Evolutionary conservation across 2,888 invertebrate species (phyloP), one percentile per base, ranked within the genome.

Genomic region (Meloe dianella): DNA sequence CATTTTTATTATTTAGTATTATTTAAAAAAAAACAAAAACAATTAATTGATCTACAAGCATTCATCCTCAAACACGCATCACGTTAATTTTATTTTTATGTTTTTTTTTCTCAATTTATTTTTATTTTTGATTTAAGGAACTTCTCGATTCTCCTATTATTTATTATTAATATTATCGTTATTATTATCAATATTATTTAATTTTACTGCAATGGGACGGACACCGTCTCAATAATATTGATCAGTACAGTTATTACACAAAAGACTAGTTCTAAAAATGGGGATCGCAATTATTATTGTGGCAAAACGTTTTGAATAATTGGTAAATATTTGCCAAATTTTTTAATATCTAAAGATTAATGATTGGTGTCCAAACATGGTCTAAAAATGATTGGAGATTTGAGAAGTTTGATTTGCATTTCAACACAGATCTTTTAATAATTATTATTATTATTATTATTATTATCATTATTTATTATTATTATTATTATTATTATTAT

Each of bases 1-100:
- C 80, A 82, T 80, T 79, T 77, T 51, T 51, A 47, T 47, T 47
- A 41, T 41, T 41, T n/a, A 41, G n/a, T 41, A 78, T 78, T 80
- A 80, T 77, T 82, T 81, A 80, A 77, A 79, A 82, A 80, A 82
- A 80, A n/a, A n/a, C n/a, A n/a, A 81, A 80, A 82, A 81, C 80
- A 80, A 80, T 74, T 79, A 51, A 81, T 80, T 80, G 80, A 77
- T 82, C 75, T 75, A 77, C 73, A 76, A 68, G 66, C 79, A 76
- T 70, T 73, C 81, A 78, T 78, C 72, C 74, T 74, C 79, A 77
- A 78, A 76, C 82, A 81, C 78, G 74, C 82, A 78, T 78, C 78
- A 80, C 79, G 79, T 79, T 22, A 47, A n/a, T 17, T 41, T 24
- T 22, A 22, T 51, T 51, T 24, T n/a, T n/a, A n/a, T n/a, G n/a